These are phyloP conservation scores for Pithys albifrons DNA, from an alignment of 2,113 vertebrate genomes.

Conservation along the genomic window DNA sequence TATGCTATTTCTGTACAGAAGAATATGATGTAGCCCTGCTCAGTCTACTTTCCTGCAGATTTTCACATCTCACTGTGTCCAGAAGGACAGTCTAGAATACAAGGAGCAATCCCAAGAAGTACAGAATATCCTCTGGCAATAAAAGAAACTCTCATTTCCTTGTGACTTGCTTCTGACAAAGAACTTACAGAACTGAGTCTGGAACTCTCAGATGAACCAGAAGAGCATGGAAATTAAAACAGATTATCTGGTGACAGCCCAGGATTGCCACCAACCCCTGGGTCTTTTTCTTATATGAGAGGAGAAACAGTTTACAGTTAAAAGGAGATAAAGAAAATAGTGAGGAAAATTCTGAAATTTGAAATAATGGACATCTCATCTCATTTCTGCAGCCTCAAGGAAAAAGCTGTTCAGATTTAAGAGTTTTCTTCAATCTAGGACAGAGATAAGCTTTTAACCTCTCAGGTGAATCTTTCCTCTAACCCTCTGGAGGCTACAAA, in stretches of 20 bases:
- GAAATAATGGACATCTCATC: slow-evolving; percentile 1
- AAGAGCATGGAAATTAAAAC: not conserved
- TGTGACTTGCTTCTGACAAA: not conserved
- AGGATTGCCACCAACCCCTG: not conserved
- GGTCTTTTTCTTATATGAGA: not conserved
- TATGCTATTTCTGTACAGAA: not conserved
- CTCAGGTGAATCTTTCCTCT: not conserved
- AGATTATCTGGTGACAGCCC: not conserved
- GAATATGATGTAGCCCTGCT: not conserved
- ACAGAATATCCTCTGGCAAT: not conserved
- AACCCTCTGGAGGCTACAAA: slow-evolving; percentile 2
- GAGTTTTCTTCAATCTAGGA: not conserved
- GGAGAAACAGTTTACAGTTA: not conserved
- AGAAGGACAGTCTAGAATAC: not conserved
- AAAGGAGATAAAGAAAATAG: not conserved
- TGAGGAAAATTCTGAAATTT: slow-evolving; percentile 7
- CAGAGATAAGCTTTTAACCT: slow-evolving; percentile 9
- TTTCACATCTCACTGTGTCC: not conserved
- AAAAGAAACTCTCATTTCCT: not conserved
- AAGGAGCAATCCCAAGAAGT: not conserved
- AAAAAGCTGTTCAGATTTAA: slow-evolving; percentile 7
- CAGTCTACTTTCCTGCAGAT: not conserved
- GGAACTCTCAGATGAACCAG: not conserved
- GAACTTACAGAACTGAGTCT: not conserved
- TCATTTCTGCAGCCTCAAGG: not conserved